Base-by-base conservation (phyloP, 2,797 vertebrate genomes). In the Ceyx erithaca region DNA sequence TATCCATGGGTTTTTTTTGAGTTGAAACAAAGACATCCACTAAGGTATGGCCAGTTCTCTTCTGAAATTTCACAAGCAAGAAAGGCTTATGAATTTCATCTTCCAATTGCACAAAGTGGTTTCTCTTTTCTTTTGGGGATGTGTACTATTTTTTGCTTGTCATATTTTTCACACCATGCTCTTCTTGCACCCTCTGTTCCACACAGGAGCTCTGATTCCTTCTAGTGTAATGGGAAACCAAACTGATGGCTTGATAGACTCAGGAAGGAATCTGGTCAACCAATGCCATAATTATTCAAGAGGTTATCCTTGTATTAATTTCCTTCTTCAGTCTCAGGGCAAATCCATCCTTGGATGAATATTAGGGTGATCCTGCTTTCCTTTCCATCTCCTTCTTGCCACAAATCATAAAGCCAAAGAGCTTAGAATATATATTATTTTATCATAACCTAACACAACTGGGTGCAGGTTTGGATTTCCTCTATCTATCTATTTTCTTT, bases 141-240 rank as follows among this genome's bases (percentile, higher is more conserved):
- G 14, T 23, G 4, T 2, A 4, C 49, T 77, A 9, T 31, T 33
- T 78, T 62, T 35, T 40, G 8, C 71, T 91, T 21, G 22, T 16
- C 7, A 1, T 0, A 45, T 75, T 51, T 45, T 51, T 18, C 48
- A 3, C 15, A 9, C 17, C 5, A 1, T 59, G 58, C 21, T 71
- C 11, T 55, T 25, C 6, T 9, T 41, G 20, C 31, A 33, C 20
- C 14, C 9, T 46, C 18, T 45, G 14, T n/a, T 40, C 25, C 30
- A 21, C 18, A 14, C 22, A 19, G 26, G 40, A 43, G 14, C 28
- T 82, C 78, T 52, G 43, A 21, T 67, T 78, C 61, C 31, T 57
- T 68, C 13, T 6, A 10, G 13, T 6, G 10, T 19, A 5, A 3
- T 12, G 41, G 26, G 43, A 46, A 46, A 37, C 35, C 31, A 28